phyloP scores from a whole-genome alignment of 2,888 invertebrate genomes.

The Thera britannica region DNA sequence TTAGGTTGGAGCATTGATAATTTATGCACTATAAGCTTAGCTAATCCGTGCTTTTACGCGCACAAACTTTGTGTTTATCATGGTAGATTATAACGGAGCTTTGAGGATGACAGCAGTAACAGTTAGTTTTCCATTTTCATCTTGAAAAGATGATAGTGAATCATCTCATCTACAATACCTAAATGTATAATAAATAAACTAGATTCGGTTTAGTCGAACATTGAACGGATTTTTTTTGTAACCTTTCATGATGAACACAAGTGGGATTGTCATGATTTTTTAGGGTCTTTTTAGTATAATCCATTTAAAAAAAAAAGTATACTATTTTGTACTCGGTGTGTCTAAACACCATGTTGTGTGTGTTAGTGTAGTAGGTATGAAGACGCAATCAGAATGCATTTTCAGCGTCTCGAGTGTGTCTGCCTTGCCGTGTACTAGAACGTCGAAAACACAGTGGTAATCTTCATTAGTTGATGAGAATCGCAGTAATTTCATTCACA shows the following conservation, averaged over 20 bases:
- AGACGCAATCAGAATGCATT: constrained; percentile 15
- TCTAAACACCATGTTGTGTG: background rate
- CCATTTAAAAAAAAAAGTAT: background rate
- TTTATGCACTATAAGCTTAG: background rate
- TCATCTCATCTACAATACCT: too few relatives aligned
- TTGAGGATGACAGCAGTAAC: too few relatives aligned
- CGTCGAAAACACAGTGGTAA: constrained; percentile 13
- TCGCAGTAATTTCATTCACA: constrained; percentile 39
- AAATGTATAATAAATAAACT: too few relatives aligned
- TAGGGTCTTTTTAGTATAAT: too few relatives aligned
- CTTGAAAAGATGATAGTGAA: too few relatives aligned
- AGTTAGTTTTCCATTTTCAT: too few relatives aligned
- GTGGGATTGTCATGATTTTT: too few relatives aligned
- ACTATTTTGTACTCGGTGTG: background rate
- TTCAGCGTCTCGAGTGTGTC: constrained; percentile 19
- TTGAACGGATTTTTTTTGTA: too few relatives aligned
- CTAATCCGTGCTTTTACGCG: background rate
- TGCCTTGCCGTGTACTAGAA: constrained; percentile 11
- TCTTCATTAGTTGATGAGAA: constrained; percentile 39
- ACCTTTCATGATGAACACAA: too few relatives aligned
- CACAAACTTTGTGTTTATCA: background rate
- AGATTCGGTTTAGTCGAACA: too few relatives aligned
- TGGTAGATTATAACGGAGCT: too few relatives aligned
- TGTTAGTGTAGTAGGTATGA: background rate
- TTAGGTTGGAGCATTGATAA: background rate